phyloP scores from a whole-genome alignment of 1,140 invertebrate species.

The Aradophagus sp. region DNA sequence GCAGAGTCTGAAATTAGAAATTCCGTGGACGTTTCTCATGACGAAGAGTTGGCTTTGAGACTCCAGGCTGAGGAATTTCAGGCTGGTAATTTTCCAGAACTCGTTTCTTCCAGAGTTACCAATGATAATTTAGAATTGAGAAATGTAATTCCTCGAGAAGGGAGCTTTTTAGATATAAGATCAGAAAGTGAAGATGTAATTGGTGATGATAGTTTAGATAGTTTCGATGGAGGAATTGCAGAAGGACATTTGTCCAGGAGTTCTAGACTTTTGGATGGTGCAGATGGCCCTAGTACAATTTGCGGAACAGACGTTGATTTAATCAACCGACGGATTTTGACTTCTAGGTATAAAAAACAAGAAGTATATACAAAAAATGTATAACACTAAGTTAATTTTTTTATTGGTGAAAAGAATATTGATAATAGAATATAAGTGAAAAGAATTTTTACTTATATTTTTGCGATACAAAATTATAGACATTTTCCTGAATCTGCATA shows the following conservation, averaged over 20 bases:
- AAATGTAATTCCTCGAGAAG: conserved; percentile 14
- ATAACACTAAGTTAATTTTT: too few species aligned
- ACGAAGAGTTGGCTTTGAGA: conserved; percentile 72
- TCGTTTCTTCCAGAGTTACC: conserved; percentile 8
- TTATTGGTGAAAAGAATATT: too few species aligned
- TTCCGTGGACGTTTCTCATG: conserved; percentile 64
- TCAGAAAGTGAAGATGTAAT: conserved; percentile 30
- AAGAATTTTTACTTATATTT: too few species aligned
- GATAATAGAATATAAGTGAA: too few species aligned
- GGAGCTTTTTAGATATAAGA: conserved; percentile 19
- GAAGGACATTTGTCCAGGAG: conserved; percentile 61
- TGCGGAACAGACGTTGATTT: conserved; percentile 70
- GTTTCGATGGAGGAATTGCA: conserved; percentile 23
- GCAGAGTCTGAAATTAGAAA: conserved; percentile 17
- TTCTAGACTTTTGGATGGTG: conserved; percentile 70
- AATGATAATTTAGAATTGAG: conserved; percentile 6
- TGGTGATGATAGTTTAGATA: conserved; percentile 44
- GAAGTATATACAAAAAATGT: too few species aligned
- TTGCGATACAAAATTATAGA: too few species aligned
- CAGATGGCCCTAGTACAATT: conserved; percentile 69
- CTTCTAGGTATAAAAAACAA: conserved; percentile 57
- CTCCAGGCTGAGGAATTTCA: conserved; percentile 72
- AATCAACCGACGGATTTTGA: conserved; percentile 67
- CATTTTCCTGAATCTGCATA: too few species aligned
- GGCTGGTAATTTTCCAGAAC: conserved; percentile 21